phyloP scores from a whole-genome alignment of 2,888 invertebrate species.

The Papilio protenor region DNA sequence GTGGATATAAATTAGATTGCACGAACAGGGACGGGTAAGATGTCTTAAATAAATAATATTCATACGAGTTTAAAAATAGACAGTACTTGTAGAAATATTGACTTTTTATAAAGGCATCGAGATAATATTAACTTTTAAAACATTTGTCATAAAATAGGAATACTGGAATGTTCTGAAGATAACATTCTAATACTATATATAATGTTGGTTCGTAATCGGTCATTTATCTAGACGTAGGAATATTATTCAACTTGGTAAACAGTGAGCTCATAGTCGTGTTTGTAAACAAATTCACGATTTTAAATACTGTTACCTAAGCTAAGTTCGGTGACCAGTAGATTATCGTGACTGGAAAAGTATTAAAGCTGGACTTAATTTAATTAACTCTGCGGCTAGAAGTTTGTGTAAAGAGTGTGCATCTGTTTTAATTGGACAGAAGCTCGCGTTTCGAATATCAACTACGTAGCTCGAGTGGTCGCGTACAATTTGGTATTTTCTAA shows the following conservation, averaged over 20 bases:
- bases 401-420: constrained; percentile 38
- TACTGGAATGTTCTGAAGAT: not conserved
- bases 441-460: constrained; percentile 72
- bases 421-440: constrained; percentile 66
- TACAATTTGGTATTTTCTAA: constrained; percentile 78
- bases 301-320: not conserved
- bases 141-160: not conserved
- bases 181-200: not conserved
- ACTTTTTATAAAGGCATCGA: not conserved
- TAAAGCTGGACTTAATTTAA: constrained; percentile 16
- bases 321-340: constrained; percentile 14
- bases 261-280: not conserved
- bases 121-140: not conserved
- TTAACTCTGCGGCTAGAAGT: constrained; percentile 5
- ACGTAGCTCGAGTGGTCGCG: constrained; percentile 61
- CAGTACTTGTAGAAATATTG: not conserved
- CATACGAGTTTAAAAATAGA: constrained; percentile 20
- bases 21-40: constrained; percentile 47
- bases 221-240: not conserved
- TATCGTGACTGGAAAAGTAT: constrained; percentile 12
- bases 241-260: not conserved
- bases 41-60: constrained; percentile 52
- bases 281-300: constrained; percentile 9
- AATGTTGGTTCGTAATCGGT: not conserved
- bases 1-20: constrained; percentile 45